Conservation (phyloP, 2,888 invertebrate species). For the Ectobius pallidus region DNA sequence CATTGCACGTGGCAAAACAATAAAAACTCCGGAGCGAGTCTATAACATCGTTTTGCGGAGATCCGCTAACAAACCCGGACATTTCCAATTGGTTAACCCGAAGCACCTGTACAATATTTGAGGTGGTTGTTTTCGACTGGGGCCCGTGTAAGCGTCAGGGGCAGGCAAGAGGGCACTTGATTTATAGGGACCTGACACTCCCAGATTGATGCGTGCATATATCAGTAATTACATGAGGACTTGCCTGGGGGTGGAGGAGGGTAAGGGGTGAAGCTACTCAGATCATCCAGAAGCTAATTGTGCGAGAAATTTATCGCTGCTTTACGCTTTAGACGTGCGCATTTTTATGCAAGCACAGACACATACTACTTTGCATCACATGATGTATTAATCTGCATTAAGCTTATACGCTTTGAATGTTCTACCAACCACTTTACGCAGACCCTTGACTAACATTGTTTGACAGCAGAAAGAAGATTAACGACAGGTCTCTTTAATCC, state of each 20-base stretch:
- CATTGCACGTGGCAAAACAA: not conserved
- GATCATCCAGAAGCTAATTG: not conserved
- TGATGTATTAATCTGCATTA: too few species aligned
- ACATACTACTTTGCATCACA: too few species aligned
- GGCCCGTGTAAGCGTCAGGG: constrained; percentile 1
- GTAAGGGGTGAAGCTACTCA: not conserved
- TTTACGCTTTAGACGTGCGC: not conserved
- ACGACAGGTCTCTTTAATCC: too few species aligned
- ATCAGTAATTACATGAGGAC: constrained; percentile 12
- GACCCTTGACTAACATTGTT: too few species aligned
- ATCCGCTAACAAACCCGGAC: constrained; percentile 1
- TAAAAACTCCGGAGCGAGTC: not conserved
- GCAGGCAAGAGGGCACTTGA: constrained; percentile 6
- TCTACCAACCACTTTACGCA: too few species aligned
- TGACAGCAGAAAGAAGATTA: too few species aligned
- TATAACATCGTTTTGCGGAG: not conserved
- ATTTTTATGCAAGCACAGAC: too few species aligned
- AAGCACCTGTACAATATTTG: not conserved
- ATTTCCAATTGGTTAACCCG: not conserved
- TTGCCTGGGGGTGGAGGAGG: not conserved
- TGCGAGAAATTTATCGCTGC: not conserved
- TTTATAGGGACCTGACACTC: constrained; percentile 13
- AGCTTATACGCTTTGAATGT: too few species aligned
- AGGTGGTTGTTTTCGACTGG: not conserved
- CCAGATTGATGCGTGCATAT: constrained; percentile 20